Evolutionary conservation across 2,888 invertebrate species (phyloP).

Genomic region (Erpobdella octoculata): DNA sequence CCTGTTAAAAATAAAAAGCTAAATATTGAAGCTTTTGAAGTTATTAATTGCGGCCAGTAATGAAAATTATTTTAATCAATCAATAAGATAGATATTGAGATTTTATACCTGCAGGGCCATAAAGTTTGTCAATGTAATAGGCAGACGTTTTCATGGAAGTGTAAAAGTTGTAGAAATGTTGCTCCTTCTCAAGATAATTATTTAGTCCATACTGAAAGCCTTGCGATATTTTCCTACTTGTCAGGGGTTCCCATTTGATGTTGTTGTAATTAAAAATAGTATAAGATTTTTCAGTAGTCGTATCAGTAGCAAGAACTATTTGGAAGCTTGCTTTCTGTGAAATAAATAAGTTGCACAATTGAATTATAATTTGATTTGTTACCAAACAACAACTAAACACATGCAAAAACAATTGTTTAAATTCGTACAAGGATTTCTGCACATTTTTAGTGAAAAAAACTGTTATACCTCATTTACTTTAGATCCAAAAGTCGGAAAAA

Average conservation of each 20-base stretch:
- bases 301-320: slow-evolving; percentile 19
- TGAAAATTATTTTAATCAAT: too few species aligned
- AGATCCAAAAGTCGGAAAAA: slow-evolving; percentile 6
- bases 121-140: neutral
- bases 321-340: slow-evolving; percentile 26
- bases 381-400: too few species aligned
- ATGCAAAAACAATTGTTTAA: too few species aligned
- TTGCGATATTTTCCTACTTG: slow-evolving; percentile 5
- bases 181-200: neutral
- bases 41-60: too few species aligned
- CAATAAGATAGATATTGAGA: neutral
- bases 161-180: neutral
- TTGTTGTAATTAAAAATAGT: slow-evolving; percentile 27
- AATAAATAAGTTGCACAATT: too few species aligned
- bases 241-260: slow-evolving; percentile 17
- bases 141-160: slow-evolving; percentile 3
- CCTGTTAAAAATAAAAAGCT: too few species aligned
- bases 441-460: too few species aligned
- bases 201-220: slow-evolving; percentile 17
- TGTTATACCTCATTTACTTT: too few species aligned
- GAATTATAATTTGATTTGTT: too few species aligned
- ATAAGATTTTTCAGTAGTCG: slow-evolving; percentile 5
- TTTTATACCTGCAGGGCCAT: neutral
- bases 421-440: too few species aligned
- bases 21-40: too few species aligned